A percentile compares a stretch with the other conserved stretches of the same genome.
Conservation (phyloP, 53 echinoderm and acorn worm species). For the Temnopleurus reevesii region DNA sequence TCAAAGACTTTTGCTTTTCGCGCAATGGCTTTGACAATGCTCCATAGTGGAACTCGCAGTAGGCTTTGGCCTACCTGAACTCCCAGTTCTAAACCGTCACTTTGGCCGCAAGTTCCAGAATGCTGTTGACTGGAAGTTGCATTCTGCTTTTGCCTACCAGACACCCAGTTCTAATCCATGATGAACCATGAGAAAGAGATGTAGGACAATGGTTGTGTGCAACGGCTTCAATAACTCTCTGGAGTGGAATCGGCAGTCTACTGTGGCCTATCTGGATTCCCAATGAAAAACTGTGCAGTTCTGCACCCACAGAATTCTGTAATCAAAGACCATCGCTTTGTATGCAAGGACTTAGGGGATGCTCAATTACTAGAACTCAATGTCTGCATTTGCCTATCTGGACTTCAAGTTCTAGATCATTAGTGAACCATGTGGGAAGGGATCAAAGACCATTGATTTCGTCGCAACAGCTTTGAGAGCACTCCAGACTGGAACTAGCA, state of each 20-base stretch:
- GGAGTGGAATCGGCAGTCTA: constrained; percentile 63
- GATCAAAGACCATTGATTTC: constrained; percentile 67
- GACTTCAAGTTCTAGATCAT: no score
- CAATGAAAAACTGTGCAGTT: constrained; percentile 36
- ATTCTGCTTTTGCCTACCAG: no score
- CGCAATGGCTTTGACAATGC: constrained; percentile 74
- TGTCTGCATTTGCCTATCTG: no score
- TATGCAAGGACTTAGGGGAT: no score
- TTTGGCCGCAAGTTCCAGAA: no score
- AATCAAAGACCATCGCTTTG: no score
- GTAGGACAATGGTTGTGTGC: constrained; percentile 65
- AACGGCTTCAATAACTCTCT: constrained; percentile 73
- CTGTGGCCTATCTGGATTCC: constrained; percentile 64
- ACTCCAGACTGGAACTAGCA: no score
- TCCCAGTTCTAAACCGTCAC: constrained; percentile 56
- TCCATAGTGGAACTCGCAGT: constrained; percentile 65
- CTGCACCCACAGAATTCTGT: no score
- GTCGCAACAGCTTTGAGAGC: constrained; percentile 68
- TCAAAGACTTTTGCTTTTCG: constrained; percentile 67
- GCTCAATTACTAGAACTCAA: no score
- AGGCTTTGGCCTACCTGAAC: constrained; percentile 63
- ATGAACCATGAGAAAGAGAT: no score
- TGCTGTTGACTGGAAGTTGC: no score
- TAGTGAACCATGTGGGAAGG: no score
- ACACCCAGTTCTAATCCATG: constrained; percentile 62